A percentile compares a stretch with the other conserved stretches of the same genome.
Conservation (phyloP, 2,888 invertebrate species). For the Pristionchus exspectatus region DNA sequence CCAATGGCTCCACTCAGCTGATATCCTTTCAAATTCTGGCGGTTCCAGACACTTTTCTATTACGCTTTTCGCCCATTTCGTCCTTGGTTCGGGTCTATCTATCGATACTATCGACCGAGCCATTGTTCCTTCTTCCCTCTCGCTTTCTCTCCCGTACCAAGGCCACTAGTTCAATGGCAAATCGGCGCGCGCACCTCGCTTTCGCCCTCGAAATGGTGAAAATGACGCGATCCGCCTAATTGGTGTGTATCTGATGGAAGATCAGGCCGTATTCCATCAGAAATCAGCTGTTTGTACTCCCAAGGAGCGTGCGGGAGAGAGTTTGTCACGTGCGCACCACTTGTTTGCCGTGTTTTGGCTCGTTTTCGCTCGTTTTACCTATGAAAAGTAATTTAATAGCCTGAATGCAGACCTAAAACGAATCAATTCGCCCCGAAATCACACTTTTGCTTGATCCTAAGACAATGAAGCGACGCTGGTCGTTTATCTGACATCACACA, state of each 20-base stretch:
- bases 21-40: not conserved
- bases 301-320: not conserved
- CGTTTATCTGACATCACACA: not conserved
- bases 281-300: not conserved
- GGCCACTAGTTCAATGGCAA: slow-evolving; percentile 11
- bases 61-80: too few species aligned
- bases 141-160: not conserved
- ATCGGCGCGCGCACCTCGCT: not conserved
- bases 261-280: not conserved
- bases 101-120: too few species aligned
- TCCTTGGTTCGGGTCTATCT: too few species aligned
- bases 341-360: not conserved
- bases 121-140: too few species aligned
- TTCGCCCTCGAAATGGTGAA: too few species aligned
- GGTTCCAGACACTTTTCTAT: too few species aligned
- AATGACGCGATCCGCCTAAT: too few species aligned
- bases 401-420: not conserved
- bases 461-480: too few species aligned
- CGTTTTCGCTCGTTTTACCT: not conserved
- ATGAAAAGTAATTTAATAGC: too few species aligned
- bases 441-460: not conserved
- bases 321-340: not conserved
- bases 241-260: too few species aligned
- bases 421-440: not conserved
- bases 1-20: not conserved